Conservation (phyloP, 2,113 vertebrate species). For the Toxotes jaculatrix region DNA sequence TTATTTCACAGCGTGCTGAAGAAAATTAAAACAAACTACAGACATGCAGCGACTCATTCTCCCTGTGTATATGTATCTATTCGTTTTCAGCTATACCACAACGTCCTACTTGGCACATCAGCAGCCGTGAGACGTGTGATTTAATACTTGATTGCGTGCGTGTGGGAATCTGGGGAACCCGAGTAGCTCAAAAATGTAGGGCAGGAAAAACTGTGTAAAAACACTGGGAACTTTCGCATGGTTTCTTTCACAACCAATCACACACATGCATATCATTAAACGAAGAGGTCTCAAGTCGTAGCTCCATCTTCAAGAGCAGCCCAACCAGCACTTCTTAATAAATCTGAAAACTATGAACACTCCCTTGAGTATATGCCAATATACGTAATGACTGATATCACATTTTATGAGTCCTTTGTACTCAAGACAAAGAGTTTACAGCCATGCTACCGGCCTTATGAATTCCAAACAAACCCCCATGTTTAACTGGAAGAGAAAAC, state of each 20-base stretch:
- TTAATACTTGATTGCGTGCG: conserved; percentile 63
- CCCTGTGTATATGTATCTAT: conserved; percentile 36
- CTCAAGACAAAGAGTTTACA: not conserved
- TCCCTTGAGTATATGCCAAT: not conserved
- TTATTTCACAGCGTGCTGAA: conserved; percentile 8
- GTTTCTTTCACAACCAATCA: conserved; percentile 21
- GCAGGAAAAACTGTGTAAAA: conserved; percentile 2
- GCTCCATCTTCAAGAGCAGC: not conserved
- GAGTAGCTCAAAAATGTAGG: conserved; percentile 38
- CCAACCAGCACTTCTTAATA: not conserved
- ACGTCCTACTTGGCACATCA: conserved; percentile 57
- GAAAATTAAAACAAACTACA: conserved; percentile 42
- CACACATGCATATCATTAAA: conserved; percentile 42
- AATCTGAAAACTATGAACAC: conserved; percentile 11
- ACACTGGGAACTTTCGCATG: conserved; percentile 11
- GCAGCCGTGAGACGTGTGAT: conserved; percentile 52
- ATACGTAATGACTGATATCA: conserved; percentile 17
- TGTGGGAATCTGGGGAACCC: conserved; percentile 62
- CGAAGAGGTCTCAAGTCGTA: not conserved
- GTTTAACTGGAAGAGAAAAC: not conserved
- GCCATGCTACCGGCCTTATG: not conserved
- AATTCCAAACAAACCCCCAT: not conserved
- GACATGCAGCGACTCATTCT: conserved; percentile 22
- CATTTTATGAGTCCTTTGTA: not conserved
- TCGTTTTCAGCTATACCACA: conserved; percentile 48